A percentile compares a stretch with the other conserved stretches of the same genome.
These are phyloP conservation scores for Cecropterus lyciades DNA, from an alignment of 1,140 invertebrate genomes.

Conservation along the genomic window DNA sequence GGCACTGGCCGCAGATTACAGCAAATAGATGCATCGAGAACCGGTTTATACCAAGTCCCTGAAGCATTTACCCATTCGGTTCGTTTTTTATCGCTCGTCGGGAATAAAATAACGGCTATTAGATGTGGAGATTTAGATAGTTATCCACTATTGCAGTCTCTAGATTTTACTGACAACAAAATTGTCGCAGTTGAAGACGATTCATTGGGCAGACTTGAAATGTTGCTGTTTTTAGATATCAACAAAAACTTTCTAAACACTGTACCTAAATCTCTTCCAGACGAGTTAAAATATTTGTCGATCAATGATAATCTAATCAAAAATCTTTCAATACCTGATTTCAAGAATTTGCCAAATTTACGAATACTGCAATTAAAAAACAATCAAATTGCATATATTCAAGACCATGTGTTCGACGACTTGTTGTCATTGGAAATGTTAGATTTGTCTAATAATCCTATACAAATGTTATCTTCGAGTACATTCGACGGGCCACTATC, in stretches of 20 bases:
- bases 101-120: conserved; percentile 90
- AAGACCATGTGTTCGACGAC: conserved; percentile 88
- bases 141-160: conserved; percentile 91
- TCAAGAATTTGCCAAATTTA: conserved; percentile 89
- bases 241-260: conserved; percentile 89
- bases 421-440: conserved; percentile 87
- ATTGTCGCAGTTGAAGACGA: conserved; percentile 93
- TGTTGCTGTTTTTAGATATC: conserved; percentile 91
- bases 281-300: conserved; percentile 80
- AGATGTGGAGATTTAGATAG: conserved; percentile 94
- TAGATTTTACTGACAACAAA: conserved; percentile 93
- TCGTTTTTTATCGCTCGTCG: conserved; percentile 90
- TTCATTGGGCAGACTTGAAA: conserved; percentile 92
- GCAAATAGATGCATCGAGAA: conserved; percentile 92
- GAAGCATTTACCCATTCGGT: conserved; percentile 93
- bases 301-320: conserved; percentile 86
- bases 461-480: conserved; percentile 87
- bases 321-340: conserved; percentile 87
- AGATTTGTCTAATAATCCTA: conserved; percentile 91
- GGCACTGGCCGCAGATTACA: conserved; percentile 90
- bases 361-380: conserved; percentile 88
- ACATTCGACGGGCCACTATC: conserved; percentile 87
- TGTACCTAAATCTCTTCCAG: conserved; percentile 86
- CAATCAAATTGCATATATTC: conserved; percentile 88
- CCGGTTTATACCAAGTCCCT: conserved; percentile 91